A percentile compares a stretch with the other conserved stretches of the same genome.
Conservation (phyloP, 2,797 vertebrate species). For the Cuniculus paca region DNA sequence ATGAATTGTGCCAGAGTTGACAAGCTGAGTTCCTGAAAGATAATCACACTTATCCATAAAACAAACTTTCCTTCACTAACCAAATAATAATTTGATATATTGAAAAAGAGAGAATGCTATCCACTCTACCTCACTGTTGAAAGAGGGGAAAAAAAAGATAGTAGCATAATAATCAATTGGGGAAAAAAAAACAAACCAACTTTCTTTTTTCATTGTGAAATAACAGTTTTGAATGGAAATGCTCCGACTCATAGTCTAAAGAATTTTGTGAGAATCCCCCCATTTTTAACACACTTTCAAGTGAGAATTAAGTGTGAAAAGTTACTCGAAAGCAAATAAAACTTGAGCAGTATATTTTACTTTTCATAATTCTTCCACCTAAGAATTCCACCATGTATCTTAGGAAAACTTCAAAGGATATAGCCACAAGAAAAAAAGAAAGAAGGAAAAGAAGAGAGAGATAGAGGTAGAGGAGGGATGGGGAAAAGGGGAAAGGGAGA, state of each 20-base stretch:
- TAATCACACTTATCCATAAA: slow-evolving; percentile 32
- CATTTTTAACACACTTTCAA: slow-evolving; percentile 43
- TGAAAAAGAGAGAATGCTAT: neutral
- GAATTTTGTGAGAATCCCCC: neutral
- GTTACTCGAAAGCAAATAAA: slow-evolving; percentile 7
- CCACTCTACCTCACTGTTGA: neutral
- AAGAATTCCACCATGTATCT: slow-evolving; percentile 28
- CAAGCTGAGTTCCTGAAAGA: slow-evolving; percentile 27
- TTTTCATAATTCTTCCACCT: slow-evolving; percentile 10
- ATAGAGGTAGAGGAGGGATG: neutral
- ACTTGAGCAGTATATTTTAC: slow-evolving; percentile 20
- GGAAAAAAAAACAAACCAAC: neutral
- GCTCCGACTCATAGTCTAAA: slow-evolving; percentile 43
- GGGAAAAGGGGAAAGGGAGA: neutral
- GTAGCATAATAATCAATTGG: neutral
- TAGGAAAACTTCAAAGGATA: slow-evolving; percentile 40
- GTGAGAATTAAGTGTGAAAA: slow-evolving; percentile 46
- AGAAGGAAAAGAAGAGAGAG: neutral
- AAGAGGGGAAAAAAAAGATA: neutral
- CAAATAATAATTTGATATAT: slow-evolving; percentile 48
- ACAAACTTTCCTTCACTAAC: slow-evolving; percentile 5
- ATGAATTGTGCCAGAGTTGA: slow-evolving; percentile 14
- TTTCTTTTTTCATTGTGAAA: neutral
- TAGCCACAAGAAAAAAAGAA: neutral
- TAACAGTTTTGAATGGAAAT: slow-evolving; percentile 30